A percentile compares a stretch with the other conserved stretches of the same genome.
Conservation (phyloP, 2,888 invertebrate species). For the Plagodis pulveraria region DNA sequence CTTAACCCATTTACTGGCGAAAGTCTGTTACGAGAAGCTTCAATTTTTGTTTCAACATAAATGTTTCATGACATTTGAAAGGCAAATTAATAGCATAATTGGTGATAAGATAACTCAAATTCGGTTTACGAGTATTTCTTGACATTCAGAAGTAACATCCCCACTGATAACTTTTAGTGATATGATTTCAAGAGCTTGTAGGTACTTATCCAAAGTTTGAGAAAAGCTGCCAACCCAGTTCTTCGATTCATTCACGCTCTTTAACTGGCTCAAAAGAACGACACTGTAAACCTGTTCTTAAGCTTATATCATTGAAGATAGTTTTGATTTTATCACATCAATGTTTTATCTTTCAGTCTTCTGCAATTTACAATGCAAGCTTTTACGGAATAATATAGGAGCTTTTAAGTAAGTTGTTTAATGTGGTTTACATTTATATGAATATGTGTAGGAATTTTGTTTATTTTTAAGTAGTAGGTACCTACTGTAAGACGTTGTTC, state of each 20-base stretch:
- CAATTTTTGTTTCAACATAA: too few species aligned
- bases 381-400: background rate
- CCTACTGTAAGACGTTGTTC: too few species aligned
- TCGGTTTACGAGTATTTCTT: too few species aligned
- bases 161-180: background rate
- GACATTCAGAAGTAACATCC: background rate
- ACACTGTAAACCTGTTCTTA: constrained; percentile 40
- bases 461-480: constrained; percentile 3
- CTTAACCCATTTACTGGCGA: too few species aligned
- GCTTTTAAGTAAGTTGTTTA: background rate
- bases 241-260: constrained; percentile 34
- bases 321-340: constrained; percentile 7
- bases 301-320: constrained; percentile 13
- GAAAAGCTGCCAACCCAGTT: constrained; percentile 24
- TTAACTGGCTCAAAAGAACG: constrained; percentile 33
- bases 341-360: constrained; percentile 5
- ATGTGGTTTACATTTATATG: background rate
- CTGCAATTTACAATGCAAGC: constrained; percentile 11
- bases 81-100: too few species aligned
- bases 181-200: constrained; percentile 1
- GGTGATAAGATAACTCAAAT: too few species aligned
- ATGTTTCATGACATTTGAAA: too few species aligned
- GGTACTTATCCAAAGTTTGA: constrained; percentile 33
- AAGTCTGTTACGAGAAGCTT: too few species aligned
- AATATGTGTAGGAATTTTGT: background rate